Conservation (phyloP, 2,797 vertebrate species). For the Tadarida brasiliensis region DNA sequence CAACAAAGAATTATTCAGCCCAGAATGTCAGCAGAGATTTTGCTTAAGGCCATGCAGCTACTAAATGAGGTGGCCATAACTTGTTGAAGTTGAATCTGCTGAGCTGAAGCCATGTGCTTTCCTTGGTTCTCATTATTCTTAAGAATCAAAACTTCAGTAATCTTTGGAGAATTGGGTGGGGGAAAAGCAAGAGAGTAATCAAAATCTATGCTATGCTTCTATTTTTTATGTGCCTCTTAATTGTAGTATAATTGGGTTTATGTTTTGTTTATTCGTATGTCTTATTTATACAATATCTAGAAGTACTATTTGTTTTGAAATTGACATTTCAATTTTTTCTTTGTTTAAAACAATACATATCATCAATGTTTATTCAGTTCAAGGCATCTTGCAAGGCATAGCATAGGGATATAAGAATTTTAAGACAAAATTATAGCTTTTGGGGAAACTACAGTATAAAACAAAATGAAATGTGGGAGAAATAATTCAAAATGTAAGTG, state of each 20-base stretch:
- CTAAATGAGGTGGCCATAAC: neutral
- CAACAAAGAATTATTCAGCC: neutral
- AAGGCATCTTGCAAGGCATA: neutral
- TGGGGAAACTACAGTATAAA: neutral
- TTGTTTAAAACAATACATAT: neutral
- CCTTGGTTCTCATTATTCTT: neutral
- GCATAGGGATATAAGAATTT: neutral
- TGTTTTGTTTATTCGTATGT: constrained; percentile 20
- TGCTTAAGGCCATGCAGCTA: neutral
- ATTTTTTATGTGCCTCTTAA: constrained; percentile 46
- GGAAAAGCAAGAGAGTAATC: neutral
- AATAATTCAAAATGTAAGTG: constrained; percentile 21
- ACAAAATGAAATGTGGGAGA: constrained; percentile 11
- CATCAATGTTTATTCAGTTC: neutral
- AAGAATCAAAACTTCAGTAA: constrained; percentile 3
- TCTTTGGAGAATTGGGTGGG: neutral
- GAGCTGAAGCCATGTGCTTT: neutral
- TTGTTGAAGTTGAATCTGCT: neutral
- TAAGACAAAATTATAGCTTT: constrained; percentile 50
- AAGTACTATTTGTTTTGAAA: constrained; percentile 9
- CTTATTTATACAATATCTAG: neutral
- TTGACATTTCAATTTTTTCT: neutral
- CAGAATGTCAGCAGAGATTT: neutral
- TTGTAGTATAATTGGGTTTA: neutral
- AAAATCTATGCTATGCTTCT: neutral